Evolutionary conservation across 2,797 vertebrate genomes (phyloP).

Genomic region (Perodicticus potto): DNA sequence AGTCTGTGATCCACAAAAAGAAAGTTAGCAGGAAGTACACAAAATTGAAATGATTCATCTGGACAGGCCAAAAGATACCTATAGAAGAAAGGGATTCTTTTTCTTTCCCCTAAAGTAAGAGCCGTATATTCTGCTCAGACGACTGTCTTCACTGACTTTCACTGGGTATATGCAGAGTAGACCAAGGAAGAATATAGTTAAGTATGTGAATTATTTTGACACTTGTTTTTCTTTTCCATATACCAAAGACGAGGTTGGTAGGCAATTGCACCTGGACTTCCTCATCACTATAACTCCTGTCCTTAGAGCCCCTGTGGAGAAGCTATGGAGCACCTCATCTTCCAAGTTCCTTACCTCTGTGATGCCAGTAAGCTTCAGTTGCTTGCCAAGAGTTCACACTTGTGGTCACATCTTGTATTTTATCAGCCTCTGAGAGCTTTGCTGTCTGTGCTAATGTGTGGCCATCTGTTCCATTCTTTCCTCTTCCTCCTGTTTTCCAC

Average conservation of each 20-base stretch:
- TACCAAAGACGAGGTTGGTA: background rate
- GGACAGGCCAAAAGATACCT: background rate
- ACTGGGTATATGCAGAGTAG: background rate
- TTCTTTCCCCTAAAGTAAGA: background rate
- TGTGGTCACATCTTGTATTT: accelerated
- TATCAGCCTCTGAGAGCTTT: background rate
- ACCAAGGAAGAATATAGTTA: background rate
- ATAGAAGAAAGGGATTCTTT: background rate
- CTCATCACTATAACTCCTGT: background rate
- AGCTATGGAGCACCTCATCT: accelerated
- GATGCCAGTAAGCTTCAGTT: background rate
- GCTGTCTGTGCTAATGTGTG: background rate
- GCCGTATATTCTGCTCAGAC: background rate
- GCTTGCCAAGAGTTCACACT: background rate
- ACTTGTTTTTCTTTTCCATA: background rate
- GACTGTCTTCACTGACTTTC: background rate
- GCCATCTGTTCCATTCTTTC: background rate
- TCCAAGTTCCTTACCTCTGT: background rate
- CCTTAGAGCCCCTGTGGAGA: background rate
- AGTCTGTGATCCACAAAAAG: background rate
- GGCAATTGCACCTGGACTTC: too few species aligned
- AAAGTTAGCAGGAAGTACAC: background rate
- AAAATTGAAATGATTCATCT: background rate
- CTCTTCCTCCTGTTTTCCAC: background rate
- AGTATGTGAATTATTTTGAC: background rate